These are phyloP conservation scores for Hyposoter dolosus DNA, from an alignment of 2,888 invertebrate genomes.

Conservation along the genomic window DNA sequence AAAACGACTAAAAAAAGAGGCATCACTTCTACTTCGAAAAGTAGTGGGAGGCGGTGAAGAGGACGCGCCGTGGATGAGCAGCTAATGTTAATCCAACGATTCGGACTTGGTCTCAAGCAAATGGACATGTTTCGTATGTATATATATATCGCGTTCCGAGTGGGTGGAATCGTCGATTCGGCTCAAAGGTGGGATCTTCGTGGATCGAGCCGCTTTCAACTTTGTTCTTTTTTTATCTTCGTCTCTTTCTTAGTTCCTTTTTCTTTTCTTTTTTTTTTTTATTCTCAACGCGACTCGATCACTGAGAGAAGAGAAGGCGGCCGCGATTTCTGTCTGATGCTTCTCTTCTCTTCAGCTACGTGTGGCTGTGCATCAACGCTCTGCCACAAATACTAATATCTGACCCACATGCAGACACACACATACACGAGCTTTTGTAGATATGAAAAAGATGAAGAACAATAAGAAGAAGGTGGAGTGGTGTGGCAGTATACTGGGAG, in stretches of 20 bases:
- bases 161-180: slow-evolving; percentile 82
- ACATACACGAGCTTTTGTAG: slow-evolving; percentile 12
- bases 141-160: slow-evolving; percentile 70
- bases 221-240: slow-evolving; percentile 29
- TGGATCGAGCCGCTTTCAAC: slow-evolving; percentile 66
- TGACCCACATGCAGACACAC: background rate
- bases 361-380: slow-evolving; percentile 63
- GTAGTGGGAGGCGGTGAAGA: slow-evolving; percentile 35
- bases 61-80: slow-evolving; percentile 63
- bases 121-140: slow-evolving; percentile 68
- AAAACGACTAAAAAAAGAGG: slow-evolving; percentile 39
- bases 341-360: slow-evolving; percentile 47
- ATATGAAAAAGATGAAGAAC: slow-evolving; percentile 63
- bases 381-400: slow-evolving; percentile 7
- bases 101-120: slow-evolving; percentile 54
- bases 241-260: background rate
- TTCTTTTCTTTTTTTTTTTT: slow-evolving; percentile 14
- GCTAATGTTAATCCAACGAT: slow-evolving; percentile 77
- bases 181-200: slow-evolving; percentile 79
- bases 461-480: slow-evolving; percentile 69
- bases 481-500: slow-evolving; percentile 67
- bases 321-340: slow-evolving; percentile 55
- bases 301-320: slow-evolving; percentile 52
- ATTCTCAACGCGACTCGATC: slow-evolving; percentile 61
- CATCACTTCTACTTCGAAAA: slow-evolving; percentile 51